Conservation (phyloP, 2,113 vertebrate genomes). For the Naja naja region DNA sequence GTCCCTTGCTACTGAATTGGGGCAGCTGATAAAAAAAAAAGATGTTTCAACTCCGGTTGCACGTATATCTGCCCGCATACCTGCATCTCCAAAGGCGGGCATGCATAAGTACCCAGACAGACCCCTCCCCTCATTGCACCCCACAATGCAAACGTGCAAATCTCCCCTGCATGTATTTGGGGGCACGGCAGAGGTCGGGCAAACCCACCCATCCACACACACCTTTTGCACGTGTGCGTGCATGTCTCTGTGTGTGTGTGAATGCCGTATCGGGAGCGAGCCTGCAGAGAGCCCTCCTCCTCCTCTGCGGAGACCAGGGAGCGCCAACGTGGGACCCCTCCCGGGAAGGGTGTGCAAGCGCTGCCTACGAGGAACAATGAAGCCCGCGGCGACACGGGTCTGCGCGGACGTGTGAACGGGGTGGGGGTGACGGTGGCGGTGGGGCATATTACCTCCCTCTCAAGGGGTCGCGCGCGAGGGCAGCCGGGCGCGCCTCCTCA, state of each 20-base stretch:
- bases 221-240: not conserved
- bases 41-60: not conserved
- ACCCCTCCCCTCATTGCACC: not conserved
- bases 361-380: not conserved
- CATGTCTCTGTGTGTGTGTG: no score
- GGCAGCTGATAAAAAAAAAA: not conserved
- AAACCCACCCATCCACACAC: not conserved
- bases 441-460: not conserved
- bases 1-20: not conserved
- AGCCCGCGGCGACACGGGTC: not conserved
- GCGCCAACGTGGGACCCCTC: not conserved
- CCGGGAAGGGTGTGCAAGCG: not conserved
- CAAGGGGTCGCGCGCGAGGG: not conserved
- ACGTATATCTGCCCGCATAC: not conserved
- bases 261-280: not conserved
- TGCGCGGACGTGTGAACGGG: not conserved
- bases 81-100: not conserved
- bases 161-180: not conserved
- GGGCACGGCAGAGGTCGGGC: not conserved
- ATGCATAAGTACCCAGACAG: not conserved
- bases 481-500: not conserved
- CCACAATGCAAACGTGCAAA: not conserved
- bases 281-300: not conserved
- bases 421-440: accelerated
- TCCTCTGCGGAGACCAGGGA: not conserved